Evolutionary conservation across 2,113 vertebrate genomes (phyloP).

Genomic region (Cygnus buccinator): DNA sequence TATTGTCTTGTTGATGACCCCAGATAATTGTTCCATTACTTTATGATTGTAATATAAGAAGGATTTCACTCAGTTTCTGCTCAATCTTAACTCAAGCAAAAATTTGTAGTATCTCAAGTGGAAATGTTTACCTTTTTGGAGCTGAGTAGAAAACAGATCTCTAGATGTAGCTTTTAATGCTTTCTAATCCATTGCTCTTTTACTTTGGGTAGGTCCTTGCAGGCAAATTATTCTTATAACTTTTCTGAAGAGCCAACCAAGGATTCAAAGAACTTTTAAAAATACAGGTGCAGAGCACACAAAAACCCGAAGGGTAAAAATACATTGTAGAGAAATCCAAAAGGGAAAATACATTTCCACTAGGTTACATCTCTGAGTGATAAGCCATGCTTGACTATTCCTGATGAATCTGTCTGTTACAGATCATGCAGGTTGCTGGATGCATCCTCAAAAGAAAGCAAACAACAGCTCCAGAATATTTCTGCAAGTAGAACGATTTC

Average conservation of each 20-base stretch:
- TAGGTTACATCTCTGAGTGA: not conserved
- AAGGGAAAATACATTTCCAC: not conserved
- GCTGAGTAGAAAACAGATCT: not conserved
- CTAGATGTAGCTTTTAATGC: not conserved
- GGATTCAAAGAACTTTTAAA: not conserved
- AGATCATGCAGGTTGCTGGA: not conserved
- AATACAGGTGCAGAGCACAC: not conserved
- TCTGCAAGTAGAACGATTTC: not conserved
- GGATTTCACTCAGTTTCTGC: not conserved
- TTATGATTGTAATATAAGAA: not conserved
- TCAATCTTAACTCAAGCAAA: fast-evolving
- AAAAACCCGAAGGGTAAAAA: not conserved
- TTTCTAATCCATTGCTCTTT: not conserved
- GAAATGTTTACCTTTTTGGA: not conserved
- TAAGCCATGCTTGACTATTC: not conserved
- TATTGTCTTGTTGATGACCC: fast-evolving
- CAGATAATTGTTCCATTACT: not conserved
- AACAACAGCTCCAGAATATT: not conserved
- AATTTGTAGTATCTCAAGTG: not conserved
- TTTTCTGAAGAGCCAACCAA: not conserved
- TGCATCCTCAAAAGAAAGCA: no score
- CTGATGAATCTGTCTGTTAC: not conserved
- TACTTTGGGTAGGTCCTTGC: not conserved
- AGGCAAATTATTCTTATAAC: not conserved
- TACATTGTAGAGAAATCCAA: not conserved